Base-by-base conservation (phyloP, 1,140 invertebrate genomes). In the Spodoptera litura region DNA sequence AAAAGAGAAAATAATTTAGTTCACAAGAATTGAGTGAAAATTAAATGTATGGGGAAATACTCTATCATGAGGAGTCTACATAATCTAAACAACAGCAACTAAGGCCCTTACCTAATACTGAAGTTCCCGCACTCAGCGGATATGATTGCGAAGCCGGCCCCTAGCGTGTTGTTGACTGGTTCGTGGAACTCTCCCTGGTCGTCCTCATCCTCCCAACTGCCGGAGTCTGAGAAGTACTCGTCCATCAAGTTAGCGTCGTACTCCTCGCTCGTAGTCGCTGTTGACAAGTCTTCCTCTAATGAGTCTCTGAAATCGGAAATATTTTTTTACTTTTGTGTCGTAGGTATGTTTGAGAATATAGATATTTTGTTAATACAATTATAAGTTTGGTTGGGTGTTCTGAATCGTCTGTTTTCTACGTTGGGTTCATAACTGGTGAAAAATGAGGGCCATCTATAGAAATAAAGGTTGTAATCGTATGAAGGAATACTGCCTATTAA, bases 81-180 rank as follows among this genome's bases (percentile, higher is more conserved):
- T n/a, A 62, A 62, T 52, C 5, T 25, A 27, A 2, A 12, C 9
- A 20, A 6, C 1, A 15, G 20, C 20, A 20, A 20, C 1, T 25
- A 68, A 78, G 15, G 20, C 53, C 72, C 74, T 84, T 83, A 95
- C 95, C 88, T 95, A 31, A 95, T 92, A 20, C 95, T 95, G 15
- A 96, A 87, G 81, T 96, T 96, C 2, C 96, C 96, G 83, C 96
- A 96, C 20, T 90, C 85, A 5, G 85, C 83, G 27, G 83, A 86
- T 20, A 87, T 82, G 11, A 86, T 72, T 1, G 31, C n/a, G 59
- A 12, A 87, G 70, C 6, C 55, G 8, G 55, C 6, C 6, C 55
- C 55, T 6, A 61, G 58, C 58, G 81, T 89, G 35, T 80, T 86
- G 58, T 91, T 90, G n/a, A 90, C 89, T 1, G 84, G 83, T 8